Evolutionary conservation across 2,888 invertebrate genomes (phyloP).

Genomic region (Willowsia nigromaculata): DNA sequence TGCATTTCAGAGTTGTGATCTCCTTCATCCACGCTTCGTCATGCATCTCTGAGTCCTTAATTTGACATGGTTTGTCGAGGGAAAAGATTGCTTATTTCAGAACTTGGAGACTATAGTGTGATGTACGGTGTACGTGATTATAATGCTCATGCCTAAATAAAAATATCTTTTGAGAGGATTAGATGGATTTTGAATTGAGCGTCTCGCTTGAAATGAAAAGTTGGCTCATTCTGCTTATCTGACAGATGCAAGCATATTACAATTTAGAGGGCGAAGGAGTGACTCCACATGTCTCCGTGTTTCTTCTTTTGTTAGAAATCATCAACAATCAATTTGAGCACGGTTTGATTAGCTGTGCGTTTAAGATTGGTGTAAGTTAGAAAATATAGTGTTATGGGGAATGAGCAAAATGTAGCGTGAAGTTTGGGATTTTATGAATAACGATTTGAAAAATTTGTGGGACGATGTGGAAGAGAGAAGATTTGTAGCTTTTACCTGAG

Average conservation of each 20-base stretch:
- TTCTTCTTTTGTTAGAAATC: conserved; percentile 49
- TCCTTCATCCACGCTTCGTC: conserved; percentile 64
- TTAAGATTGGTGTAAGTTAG: no score
- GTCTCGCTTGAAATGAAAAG: neutral
- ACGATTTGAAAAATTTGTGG: neutral
- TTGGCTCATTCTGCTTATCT: no score
- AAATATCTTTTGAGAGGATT: no score
- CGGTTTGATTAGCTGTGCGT: neutral
- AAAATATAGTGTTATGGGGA: neutral
- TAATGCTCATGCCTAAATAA: neutral
- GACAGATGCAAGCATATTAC: no score
- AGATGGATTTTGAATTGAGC: neutral
- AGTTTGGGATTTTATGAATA: neutral
- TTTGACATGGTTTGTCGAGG: conserved; percentile 68
- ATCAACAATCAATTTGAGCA: conserved; percentile 59
- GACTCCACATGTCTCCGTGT: conserved; percentile 48
- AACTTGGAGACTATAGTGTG: neutral
- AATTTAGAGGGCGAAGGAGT: no score
- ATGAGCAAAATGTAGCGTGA: conserved; percentile 28
- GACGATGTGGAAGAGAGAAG: neutral
- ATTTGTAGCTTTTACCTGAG: conserved; percentile 81
- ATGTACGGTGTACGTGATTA: neutral
- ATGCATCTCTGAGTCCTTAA: conserved; percentile 65
- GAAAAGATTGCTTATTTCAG: conserved; percentile 53
- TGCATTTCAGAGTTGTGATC: conserved; percentile 40